Evolutionary conservation across 64 coral and sea anemone species (phyloP).

Genomic region (Pachyseris speciosa): DNA sequence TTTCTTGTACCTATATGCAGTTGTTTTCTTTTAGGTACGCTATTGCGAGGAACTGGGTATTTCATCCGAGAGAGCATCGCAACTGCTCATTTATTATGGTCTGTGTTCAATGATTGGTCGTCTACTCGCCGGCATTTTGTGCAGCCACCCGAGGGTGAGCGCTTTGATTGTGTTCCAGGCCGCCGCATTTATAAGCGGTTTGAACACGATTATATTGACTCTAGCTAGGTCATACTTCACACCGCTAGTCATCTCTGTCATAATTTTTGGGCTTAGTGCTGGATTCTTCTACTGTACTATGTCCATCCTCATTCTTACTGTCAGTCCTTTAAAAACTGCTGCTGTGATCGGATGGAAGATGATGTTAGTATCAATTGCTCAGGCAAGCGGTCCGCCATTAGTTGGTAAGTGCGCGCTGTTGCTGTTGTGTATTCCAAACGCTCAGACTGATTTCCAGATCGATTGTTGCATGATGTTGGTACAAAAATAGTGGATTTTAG

Average conservation of each 20-base stretch:
- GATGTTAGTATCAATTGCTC: not conserved
- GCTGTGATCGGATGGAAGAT: not conserved
- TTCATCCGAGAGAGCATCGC: slow-evolving; percentile 14
- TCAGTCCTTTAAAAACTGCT: not conserved
- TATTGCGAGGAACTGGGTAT: slow-evolving; percentile 60
- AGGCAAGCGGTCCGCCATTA: slow-evolving; percentile 19
- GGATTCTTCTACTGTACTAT: not conserved
- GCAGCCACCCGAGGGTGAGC: slow-evolving; percentile 30
- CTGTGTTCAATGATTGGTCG: slow-evolving; percentile 32
- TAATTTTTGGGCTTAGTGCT: slow-evolving; percentile 11
- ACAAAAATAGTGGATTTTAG: too few relatives aligned
- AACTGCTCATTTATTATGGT: slow-evolving; percentile 51
- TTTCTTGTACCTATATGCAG: too few relatives aligned
- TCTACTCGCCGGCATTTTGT: slow-evolving; percentile 5
- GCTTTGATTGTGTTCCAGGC: slow-evolving; percentile 11
- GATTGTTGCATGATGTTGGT: too few relatives aligned
- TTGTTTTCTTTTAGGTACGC: slow-evolving; percentile 3
- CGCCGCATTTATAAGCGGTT: not conserved
- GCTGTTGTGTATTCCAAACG: too few relatives aligned
- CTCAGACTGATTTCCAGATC: too few relatives aligned
- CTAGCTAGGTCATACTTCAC: not conserved
- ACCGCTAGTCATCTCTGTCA: not conserved
- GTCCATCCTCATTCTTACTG: not conserved
- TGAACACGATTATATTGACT: not conserved
- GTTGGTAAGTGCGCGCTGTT: slow-evolving; percentile 1